Evolutionary conservation across 2,888 invertebrate genomes (phyloP), one percentile per base, ranked within the genome.

Genomic region (Glaucopsyche alexis): DNA sequence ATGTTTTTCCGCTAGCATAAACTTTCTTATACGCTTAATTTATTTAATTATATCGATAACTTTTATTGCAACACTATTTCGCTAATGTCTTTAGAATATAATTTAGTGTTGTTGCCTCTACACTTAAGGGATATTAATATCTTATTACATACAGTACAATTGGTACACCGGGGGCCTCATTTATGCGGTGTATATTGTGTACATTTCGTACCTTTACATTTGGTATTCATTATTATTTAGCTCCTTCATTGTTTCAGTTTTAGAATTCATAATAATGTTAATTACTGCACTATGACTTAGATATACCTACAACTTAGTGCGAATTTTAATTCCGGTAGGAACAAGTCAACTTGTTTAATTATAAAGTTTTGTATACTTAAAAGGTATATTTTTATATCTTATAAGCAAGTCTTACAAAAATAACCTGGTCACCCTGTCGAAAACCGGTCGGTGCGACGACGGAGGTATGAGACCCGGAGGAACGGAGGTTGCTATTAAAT

Each of bases 21-120:
- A 29, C 4, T 29, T 29, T 29, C 29, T 29, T 29, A 29, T 29
- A 29, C 1, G 1, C 29, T 29, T 4, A n/a, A 50, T 16, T n/a
- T 8, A 16, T 16, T 42, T 13, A 71, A 60, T 45, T 40, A 7
- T 67, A 71, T 73, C 69, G 60, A 50, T 16, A 72, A 52, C 1
- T 42, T 8, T n/a, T 50, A 14, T 55, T 45, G 14, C n/a, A 76
- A 52, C 76, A 60, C 75, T 70, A 75, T 76, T 74, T 74, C 71
- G 73, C 74, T 76, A 78, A 78, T 78, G 78, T 78, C 71, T 76
- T 73, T 75, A 75, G 76, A 74, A 78, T 79, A 80, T 79, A 80
- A 79, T 78, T 77, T 76, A 78, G 80, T 78, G 76, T 79, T 76
- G 77, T 79, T 80, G 75, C 77, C 70, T 78, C 73, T 76, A 73